Evolutionary conservation across 2,113 vertebrate species (phyloP), one percentile per base, ranked within the genome.

Genomic region (Calyptomena viridis): DNA sequence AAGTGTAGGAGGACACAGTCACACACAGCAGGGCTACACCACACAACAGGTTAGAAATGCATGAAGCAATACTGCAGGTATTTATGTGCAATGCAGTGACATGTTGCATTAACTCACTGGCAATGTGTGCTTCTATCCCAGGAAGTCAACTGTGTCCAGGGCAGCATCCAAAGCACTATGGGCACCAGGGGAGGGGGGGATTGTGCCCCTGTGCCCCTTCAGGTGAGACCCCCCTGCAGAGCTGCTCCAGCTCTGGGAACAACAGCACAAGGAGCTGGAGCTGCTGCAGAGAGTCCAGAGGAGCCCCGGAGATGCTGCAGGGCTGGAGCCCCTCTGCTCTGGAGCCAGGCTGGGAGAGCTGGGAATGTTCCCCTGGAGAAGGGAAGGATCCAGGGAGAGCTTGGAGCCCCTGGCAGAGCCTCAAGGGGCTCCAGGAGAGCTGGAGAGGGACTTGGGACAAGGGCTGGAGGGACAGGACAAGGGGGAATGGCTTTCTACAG

Each of bases 181-280:
- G 46, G 62, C 62, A 75, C n/a, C 46, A 53, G 17, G 30, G 1
- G 1, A 30, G 16, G 23, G 30, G 25, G 10, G 16, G 9, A 23
- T 47, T 31, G n/a, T 62, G 46, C 4, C 7, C 27, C 39, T 46
- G 1, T 35, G 58, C n/a, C 47, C 58, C 1, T 21, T 58, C 76
- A 73, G 67, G 17, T 80, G 67, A 33, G 44, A 66, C 22, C 52
- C 6, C 9, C 44, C 52, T 67, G 68, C 60, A 66, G 50, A 50
- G 76, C 37, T 33, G 27, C 50, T 0, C 85, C 67, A 64, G 58
- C 30, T 6, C 30, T 33, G 25, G 16, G 28, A 1, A 1, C 37
- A 73, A 1, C 2, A 74, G 0, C 10, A 74, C 44, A 0, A 6
- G 22, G 4, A 66, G 0, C 0, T 59, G 77, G 44, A 74, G 44